Conservation (phyloP, 2,888 invertebrate genomes). For the Leptinotarsa tumamoca region DNA sequence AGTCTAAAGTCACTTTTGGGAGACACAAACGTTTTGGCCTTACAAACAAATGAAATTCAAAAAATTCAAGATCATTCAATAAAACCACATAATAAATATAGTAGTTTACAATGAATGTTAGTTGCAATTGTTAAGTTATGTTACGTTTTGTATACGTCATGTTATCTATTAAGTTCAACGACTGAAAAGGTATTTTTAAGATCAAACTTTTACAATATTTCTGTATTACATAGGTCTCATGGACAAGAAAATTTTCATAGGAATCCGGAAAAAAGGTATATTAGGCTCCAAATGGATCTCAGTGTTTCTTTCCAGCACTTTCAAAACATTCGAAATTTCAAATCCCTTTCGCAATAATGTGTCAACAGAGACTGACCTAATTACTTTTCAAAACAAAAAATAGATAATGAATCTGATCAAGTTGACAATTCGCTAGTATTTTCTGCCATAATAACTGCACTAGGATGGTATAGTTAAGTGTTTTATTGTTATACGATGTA, state of each 20-base stretch:
- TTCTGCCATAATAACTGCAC: conserved; percentile 55
- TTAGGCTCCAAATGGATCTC: neutral
- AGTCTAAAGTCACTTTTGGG: conserved; percentile 64
- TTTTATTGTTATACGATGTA: conserved; percentile 57
- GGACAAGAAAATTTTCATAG: neutral
- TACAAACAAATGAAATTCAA: conserved; percentile 52
- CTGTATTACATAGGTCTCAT: conserved; percentile 26
- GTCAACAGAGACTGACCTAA: conserved; percentile 5
- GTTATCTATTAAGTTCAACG: conserved; percentile 50
- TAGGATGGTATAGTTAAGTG: conserved; percentile 56
- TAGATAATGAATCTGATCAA: conserved; percentile 25
- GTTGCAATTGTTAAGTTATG: conserved; percentile 56
- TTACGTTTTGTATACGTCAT: conserved; percentile 55
- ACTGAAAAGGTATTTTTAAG: conserved; percentile 51
- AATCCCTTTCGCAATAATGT: neutral
- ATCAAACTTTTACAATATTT: conserved; percentile 32
- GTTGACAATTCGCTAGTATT: conserved; percentile 52
- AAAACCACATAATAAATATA: conserved; percentile 60
- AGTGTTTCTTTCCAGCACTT: neutral
- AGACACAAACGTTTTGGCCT: conserved; percentile 61
- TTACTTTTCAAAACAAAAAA: conserved; percentile 31
- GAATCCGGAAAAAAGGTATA: neutral
- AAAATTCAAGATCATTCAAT: conserved; percentile 52
- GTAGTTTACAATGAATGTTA: conserved; percentile 56
- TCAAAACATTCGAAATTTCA: neutral